Percentiles rank a stretch among this genome's conserved stretches.
Conservation (phyloP, 2,113 vertebrate species). For the Phyllostomus hastatus region DNA sequence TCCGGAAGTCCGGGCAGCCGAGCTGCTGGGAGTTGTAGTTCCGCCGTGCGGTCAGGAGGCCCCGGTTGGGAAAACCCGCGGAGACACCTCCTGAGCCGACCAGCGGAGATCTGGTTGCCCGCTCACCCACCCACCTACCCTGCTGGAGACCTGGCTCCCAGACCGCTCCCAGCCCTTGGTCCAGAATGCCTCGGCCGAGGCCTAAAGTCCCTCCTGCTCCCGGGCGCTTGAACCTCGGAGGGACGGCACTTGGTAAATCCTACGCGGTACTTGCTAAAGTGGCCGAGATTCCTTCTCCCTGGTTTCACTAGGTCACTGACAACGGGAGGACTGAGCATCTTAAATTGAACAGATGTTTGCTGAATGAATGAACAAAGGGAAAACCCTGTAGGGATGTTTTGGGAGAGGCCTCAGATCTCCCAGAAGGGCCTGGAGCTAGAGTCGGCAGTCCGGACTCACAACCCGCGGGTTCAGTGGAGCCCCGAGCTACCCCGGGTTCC, state of each 20-base stretch:
- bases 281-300: background rate
- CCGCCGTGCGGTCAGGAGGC: fast-evolving
- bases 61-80: fast-evolving
- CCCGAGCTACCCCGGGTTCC: background rate
- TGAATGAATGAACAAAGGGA: background rate
- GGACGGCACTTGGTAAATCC: background rate
- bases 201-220: background rate
- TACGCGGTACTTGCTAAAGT: background rate
- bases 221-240: background rate
- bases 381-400: background rate
- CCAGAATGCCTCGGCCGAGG: no score
- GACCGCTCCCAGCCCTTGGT: fast-evolving
- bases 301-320: fast-evolving
- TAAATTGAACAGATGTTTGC: background rate
- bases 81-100: fast-evolving
- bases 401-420: background rate
- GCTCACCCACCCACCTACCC: fast-evolving
- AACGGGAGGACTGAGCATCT: background rate
- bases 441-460: fast-evolving
- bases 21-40: slow-evolving; percentile 72
- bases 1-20: slow-evolving; percentile 28
- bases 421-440: background rate
- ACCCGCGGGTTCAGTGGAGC: background rate
- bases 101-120: fast-evolving
- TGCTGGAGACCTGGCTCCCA: no score